Base-by-base conservation (phyloP, 2,113 vertebrate genomes). In the Probosciger aterrimus region DNA sequence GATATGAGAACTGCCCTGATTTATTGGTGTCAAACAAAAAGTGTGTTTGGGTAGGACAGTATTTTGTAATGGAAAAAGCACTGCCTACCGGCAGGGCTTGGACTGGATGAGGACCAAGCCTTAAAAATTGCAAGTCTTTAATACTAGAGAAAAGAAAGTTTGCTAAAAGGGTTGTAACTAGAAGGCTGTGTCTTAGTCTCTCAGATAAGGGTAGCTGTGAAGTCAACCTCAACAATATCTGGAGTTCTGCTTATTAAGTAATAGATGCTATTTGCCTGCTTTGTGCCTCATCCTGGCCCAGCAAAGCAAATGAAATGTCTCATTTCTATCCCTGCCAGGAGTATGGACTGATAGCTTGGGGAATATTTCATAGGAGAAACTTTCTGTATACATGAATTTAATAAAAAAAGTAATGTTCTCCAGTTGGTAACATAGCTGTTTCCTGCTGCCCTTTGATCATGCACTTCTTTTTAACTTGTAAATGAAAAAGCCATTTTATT, bases 11-110 rank as follows among this genome's bases (percentile, higher is more conserved):
- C 67, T 93, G 63, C 41, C 19, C 49, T 95, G 91, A 94, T 95
- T 96, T 95, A 91, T 65, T 85, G 88, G 43, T 89, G 88, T 91
- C 83, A 95, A 88, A 82, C 33, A 80, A 93, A 80, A 93, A 96
- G 81, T 79, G 70, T 86, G 81, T 91, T 91, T 89, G 94, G 69
- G 86, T 53, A 59, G 81, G 75, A 91, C 25, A 37, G 43, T 52
- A 52, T 37, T 92, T 73, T 91, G 86, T 71, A 95, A 97, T 91
- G 94, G 89, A 89, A 89, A 95, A 94, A 84, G 9, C 9, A 8
- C 39, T 85, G 81, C 77, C 82, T 83, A 52, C 13, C 88, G 78
- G 64, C 44, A 13, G 20, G 71, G 88, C 60, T 75, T 68, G 83
- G 76, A 33, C 57, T 88, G 76, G 50, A 46, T 24, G 27, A 95